Conservation (phyloP, 1,140 invertebrate genomes). For the Tachypleus tridentatus region DNA sequence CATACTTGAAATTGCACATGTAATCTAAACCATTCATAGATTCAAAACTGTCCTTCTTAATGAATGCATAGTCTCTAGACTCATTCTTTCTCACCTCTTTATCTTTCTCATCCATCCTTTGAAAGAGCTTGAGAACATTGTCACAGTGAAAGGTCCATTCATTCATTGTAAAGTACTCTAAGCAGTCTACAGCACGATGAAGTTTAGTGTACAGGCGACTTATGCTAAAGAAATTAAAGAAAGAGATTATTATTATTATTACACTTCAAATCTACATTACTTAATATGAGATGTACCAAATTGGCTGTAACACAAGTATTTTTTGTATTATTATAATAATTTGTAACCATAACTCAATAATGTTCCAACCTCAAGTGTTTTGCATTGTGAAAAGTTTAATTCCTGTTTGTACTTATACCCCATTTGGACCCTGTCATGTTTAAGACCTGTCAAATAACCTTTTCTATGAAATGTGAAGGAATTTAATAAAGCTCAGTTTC, state of each 20-base stretch:
- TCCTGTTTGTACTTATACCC: too few relatives aligned
- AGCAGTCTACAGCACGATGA: slow-evolving; percentile 54
- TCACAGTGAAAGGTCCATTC: slow-evolving; percentile 68
- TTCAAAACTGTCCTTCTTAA: too few relatives aligned
- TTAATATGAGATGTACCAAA: background rate
- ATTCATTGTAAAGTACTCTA: slow-evolving; percentile 62
- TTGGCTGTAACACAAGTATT: slow-evolving; percentile 5
- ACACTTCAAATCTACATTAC: slow-evolving; percentile 42
- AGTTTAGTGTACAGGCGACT: slow-evolving; percentile 61
- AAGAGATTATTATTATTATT: slow-evolving; percentile 33
- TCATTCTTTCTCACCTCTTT: slow-evolving; percentile 24
- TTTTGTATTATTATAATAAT: background rate
- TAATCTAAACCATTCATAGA: too few relatives aligned
- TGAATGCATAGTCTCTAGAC: too few relatives aligned
- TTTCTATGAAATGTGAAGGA: too few relatives aligned
- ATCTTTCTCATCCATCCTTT: slow-evolving; percentile 47
- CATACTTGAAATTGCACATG: too few relatives aligned
- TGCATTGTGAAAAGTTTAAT: too few relatives aligned
- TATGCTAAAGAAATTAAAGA: slow-evolving; percentile 42
- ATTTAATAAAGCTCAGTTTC: too few relatives aligned
- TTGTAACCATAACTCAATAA: background rate
- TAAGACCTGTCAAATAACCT: too few relatives aligned
- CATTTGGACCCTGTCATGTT: too few relatives aligned
- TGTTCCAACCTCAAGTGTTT: too few relatives aligned
- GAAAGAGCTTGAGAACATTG: slow-evolving; percentile 51